Conservation (phyloP, 2,888 invertebrate genomes). For the Neoascia interrupta region DNA sequence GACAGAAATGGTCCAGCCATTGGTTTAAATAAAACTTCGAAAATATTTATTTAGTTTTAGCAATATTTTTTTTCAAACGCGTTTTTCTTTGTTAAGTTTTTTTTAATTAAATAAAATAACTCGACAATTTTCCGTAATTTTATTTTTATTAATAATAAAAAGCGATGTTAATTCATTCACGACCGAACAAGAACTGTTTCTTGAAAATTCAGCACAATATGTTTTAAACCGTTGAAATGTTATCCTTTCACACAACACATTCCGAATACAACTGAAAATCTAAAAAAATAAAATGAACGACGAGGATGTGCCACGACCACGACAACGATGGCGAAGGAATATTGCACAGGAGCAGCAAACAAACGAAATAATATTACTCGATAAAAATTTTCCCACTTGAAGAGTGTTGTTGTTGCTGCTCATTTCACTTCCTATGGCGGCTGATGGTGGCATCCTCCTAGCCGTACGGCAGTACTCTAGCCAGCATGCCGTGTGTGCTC, state of each 20-base stretch:
- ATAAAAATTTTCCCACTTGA: conserved; percentile 66
- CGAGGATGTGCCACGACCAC: neutral
- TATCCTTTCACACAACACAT: conserved; percentile 51
- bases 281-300: conserved; percentile 10
- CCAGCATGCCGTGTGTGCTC: conserved; percentile 55
- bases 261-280: conserved; percentile 32
- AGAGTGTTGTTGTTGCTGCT: conserved; percentile 64
- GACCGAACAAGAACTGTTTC: conserved; percentile 65
- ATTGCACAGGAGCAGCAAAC: conserved; percentile 42
- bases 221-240: conserved; percentile 48
- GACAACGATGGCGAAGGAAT: conserved; percentile 32
- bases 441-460: conserved; percentile 35
- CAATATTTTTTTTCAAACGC: too few species aligned
- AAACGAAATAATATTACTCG: conserved; percentile 68
- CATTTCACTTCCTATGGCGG: conserved; percentile 56
- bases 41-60: conserved; percentile 9
- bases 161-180: conserved; percentile 60
- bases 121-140: conserved; percentile 2
- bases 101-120: too few species aligned
- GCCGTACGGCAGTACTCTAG: conserved; percentile 58
- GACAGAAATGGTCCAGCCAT: conserved; percentile 94
- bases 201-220: conserved; percentile 40
- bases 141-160: conserved; percentile 10
- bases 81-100: too few species aligned
- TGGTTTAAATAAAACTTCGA: conserved; percentile 32